phyloP scores from a whole-genome alignment of 2,888 invertebrate genomes.

The Tetropium fuscum region DNA sequence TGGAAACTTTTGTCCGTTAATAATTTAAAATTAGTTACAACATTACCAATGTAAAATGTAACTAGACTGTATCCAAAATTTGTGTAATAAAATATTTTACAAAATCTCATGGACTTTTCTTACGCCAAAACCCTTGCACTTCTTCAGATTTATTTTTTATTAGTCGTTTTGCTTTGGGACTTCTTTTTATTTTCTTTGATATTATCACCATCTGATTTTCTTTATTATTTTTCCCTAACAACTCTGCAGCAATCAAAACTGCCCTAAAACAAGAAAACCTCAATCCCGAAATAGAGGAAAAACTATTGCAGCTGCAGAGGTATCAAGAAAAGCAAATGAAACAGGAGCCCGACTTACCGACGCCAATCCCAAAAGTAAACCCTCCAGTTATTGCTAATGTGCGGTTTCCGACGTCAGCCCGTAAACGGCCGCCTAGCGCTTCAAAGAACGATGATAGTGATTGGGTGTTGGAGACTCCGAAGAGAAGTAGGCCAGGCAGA shows the following conservation, averaged over 20 bases:
- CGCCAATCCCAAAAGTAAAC: conserved; percentile 54
- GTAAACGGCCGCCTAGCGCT: conserved; percentile 61
- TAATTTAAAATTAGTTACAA: conserved; percentile 42
- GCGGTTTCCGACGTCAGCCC: conserved; percentile 48
- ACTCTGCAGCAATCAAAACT: conserved; percentile 83
- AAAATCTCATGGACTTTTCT: conserved; percentile 51
- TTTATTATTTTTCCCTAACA: conserved; percentile 37
- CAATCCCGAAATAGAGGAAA: conserved; percentile 93
- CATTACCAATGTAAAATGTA: conserved; percentile 46
- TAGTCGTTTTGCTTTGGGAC: conserved; percentile 62
- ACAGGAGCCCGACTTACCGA: conserved; percentile 56
- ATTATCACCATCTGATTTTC: conserved; percentile 42
- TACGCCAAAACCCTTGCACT: conserved; percentile 56
- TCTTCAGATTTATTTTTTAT: conserved; percentile 53
- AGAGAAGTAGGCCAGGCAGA: conserved; percentile 58
- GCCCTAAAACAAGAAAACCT: conserved; percentile 93
- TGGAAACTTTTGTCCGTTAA: conserved; percentile 46
- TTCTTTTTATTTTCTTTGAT: conserved; percentile 42
- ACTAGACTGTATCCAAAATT: conserved; percentile 50
- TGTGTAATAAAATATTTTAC: conserved; percentile 55
- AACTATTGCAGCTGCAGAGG: conserved; percentile 86
- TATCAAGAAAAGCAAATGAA: conserved; percentile 87
- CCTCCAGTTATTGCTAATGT: conserved; percentile 56
- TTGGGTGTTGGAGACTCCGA: conserved; percentile 67
- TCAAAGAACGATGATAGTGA: conserved; percentile 64